Evolutionary conservation across 1,140 invertebrate species (phyloP), one percentile per base, ranked within the genome.

Genomic region (Scaptodrosophila lebanonensis): DNA sequence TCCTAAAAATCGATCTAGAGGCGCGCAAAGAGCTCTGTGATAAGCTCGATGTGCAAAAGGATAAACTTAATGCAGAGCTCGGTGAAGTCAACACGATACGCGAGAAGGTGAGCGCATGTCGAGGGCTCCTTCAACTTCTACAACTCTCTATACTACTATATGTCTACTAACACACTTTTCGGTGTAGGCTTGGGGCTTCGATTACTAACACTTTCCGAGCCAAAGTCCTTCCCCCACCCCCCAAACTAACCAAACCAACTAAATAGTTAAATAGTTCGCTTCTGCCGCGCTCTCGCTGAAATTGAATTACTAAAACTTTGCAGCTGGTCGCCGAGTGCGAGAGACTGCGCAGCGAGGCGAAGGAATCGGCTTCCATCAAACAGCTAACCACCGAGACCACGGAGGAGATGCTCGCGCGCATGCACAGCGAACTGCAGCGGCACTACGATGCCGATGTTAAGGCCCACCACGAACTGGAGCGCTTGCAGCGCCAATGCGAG

Each of bases 1-100:
- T 72, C 0, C 64, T 71, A 2, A 84, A 86, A 16, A 70, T 73
- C 3, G 77, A 86, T 52, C 65, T 86, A 1, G 63, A 77, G 17
- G 79, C 84, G 1, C 66, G 64, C 7, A 85, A 76, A 16, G 85
- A 86, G 17, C 48, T 87, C 9, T 86, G 85, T 25, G 69, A 84
- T 11, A 86, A 86, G 17, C 40, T 87, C 2, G 85, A 87, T 15
- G 53, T 65, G 29, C 71, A 87, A 36, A 84, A 71, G 43, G 70
- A 62, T 0, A 87, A 85, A 43, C 59, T 86, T 0, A 83, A 86
- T 47, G 85, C 79, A 1, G 85, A 87, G 56, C 33, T 87, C 0
- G 59, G 52, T 13, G 85, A 87, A 48, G 22, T 83, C 3, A 70
- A 75, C 17, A 69, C 71, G 39, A 66, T 62, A 12, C 68, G 65